These are phyloP conservation scores for Galaxea fascicularis DNA, from an alignment of 92 coral and sea anemone genomes.

Conservation along the genomic window DNA sequence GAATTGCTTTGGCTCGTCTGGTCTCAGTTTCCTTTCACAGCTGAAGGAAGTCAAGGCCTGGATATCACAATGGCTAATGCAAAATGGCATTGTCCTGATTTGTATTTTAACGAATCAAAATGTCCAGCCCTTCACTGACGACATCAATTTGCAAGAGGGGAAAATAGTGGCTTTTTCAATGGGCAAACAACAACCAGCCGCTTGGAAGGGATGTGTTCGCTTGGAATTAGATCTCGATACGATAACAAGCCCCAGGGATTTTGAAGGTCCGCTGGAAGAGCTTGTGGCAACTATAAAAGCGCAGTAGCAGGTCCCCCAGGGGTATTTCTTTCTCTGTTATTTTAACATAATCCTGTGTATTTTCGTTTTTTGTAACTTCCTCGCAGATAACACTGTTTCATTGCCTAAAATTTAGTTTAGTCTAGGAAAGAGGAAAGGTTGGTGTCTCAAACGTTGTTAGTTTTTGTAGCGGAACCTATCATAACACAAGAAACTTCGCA, in stretches of 20 bases:
- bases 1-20: neutral
- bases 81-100: conserved; percentile 15
- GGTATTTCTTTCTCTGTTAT: neutral
- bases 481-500: too few relatives aligned
- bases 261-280: conserved; percentile 34
- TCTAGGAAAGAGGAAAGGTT: too few relatives aligned
- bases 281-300: conserved; percentile 31
- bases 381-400: too few relatives aligned
- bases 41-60: conserved; percentile 4
- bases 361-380: neutral
- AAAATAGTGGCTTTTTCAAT: conserved; percentile 82
- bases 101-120: conserved; percentile 8
- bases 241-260: conserved; percentile 36
- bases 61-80: conserved; percentile 22
- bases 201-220: conserved; percentile 58
- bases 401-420: too few relatives aligned
- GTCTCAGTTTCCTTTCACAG: neutral
- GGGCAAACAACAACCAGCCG: conserved; percentile 56
- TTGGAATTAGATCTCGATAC: conserved; percentile 5
- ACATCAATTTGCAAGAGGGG: conserved; percentile 10
- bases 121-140: conserved; percentile 12
- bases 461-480: too few relatives aligned
- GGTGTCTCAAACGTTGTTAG: too few relatives aligned
- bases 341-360: neutral
- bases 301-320: neutral